A percentile compares a stretch with the other conserved stretches of the same genome.
These are phyloP conservation scores for Unio delphinus DNA, from an alignment of 2,888 invertebrate species.

Conservation along the genomic window DNA sequence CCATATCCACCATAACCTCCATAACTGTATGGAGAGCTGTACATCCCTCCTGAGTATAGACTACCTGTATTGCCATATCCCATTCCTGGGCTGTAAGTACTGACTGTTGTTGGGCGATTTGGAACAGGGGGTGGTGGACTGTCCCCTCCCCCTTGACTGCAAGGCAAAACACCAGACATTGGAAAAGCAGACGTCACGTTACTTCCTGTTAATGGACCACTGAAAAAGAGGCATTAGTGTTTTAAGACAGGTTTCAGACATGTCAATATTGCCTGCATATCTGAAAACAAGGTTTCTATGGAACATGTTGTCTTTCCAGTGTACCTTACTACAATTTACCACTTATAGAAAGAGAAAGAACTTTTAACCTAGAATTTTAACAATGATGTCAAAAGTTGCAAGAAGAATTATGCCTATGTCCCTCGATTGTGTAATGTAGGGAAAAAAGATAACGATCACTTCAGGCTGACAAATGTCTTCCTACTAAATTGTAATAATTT, in stretches of 20 bases:
- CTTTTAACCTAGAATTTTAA: too few relatives aligned
- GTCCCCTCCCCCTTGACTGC: slow-evolving; percentile 28
- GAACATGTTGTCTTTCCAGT: too few relatives aligned
- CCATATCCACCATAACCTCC: slow-evolving; percentile 28
- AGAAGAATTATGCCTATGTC: too few relatives aligned
- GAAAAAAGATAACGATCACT: too few relatives aligned
- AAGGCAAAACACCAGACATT: slow-evolving; percentile 11
- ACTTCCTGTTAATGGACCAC: slow-evolving; percentile 18
- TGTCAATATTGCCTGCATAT: too few relatives aligned
- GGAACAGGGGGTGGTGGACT: slow-evolving; percentile 47
- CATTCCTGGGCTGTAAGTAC: slow-evolving; percentile 20
- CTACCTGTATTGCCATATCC: slow-evolving; percentile 15
- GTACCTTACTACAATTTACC: too few relatives aligned
- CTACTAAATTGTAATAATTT: too few relatives aligned
- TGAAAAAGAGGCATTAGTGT: slow-evolving; percentile 12
- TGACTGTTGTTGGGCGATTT: slow-evolving; percentile 30
- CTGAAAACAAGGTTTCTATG: too few relatives aligned
- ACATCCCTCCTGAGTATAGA: slow-evolving; percentile 27
- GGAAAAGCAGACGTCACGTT: background rate
- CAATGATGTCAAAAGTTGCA: too few relatives aligned
- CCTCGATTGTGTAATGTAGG: too few relatives aligned
- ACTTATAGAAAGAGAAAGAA: too few relatives aligned
- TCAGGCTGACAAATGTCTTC: too few relatives aligned
- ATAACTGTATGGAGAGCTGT: slow-evolving; percentile 34
- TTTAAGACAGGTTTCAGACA: background rate